These are phyloP conservation scores for Daktulosphaira vitifoliae DNA, from an alignment of 1,140 invertebrate genomes.

Conservation along the genomic window DNA sequence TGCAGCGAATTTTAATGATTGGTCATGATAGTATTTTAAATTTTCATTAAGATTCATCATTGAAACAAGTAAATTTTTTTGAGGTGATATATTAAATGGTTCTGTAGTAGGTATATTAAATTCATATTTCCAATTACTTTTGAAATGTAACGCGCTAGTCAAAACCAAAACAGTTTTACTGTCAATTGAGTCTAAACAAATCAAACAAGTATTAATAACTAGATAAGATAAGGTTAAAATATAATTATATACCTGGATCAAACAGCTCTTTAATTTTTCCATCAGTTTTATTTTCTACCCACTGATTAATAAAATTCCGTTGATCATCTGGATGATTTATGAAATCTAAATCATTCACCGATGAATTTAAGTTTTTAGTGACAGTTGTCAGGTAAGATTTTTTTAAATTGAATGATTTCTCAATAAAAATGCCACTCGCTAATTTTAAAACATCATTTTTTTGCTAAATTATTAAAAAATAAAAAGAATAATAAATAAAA, in stretches of 20 bases:
- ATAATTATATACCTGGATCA: background rate
- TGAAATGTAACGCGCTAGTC: constrained; percentile 79
- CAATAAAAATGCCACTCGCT: constrained; percentile 11
- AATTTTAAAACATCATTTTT: background rate
- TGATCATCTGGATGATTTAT: background rate
- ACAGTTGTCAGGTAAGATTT: background rate
- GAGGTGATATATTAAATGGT: constrained; percentile 47
- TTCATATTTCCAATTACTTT: constrained; percentile 55
- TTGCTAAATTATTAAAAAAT: background rate
- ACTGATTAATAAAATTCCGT: constrained; percentile 2
- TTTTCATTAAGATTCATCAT: constrained; percentile 55
- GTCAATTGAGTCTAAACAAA: constrained; percentile 46
- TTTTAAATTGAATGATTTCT: background rate
- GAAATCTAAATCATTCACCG: background rate
- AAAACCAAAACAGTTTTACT: constrained; percentile 54
- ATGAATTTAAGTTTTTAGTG: background rate
- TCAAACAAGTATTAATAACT: background rate
- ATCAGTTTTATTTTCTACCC: constrained; percentile 11
- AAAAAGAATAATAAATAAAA: too few species aligned
- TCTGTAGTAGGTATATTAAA: constrained; percentile 47
- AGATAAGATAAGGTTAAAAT: background rate
- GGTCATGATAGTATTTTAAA: constrained; percentile 46
- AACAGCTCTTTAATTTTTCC: constrained; percentile 10
- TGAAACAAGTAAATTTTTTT: constrained; percentile 47
- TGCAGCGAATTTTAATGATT: constrained; percentile 45